Evolutionary conservation across 2,797 vertebrate species (phyloP).

Genomic region (Eulemur albifrons): DNA sequence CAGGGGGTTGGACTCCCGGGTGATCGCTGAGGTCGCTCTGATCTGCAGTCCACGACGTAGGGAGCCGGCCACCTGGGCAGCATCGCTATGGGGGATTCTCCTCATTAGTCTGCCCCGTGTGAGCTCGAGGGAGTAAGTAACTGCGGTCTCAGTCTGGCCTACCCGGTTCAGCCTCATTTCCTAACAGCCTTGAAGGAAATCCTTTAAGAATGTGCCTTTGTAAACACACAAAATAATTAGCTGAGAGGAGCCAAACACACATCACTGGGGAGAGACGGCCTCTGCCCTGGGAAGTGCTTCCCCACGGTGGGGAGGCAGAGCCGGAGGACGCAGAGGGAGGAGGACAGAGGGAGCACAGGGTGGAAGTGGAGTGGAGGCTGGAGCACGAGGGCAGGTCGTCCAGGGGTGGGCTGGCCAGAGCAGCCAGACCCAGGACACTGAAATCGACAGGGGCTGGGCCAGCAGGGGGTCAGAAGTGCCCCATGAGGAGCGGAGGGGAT

Average conservation of each 20-base stretch:
- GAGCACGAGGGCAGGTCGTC: rapidly evolving
- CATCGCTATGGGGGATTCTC: rapidly evolving
- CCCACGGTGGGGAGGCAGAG: too few species aligned
- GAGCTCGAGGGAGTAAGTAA: background rate
- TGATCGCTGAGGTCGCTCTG: background rate
- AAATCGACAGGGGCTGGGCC: background rate
- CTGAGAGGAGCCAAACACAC: background rate
- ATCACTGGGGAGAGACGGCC: background rate
- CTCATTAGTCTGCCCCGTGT: rapidly evolving
- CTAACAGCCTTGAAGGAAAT: background rate
- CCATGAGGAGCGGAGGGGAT: rapidly evolving
- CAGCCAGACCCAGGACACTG: rapidly evolving
- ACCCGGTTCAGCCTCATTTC: background rate
- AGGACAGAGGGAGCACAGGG: background rate
- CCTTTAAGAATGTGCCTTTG: background rate
- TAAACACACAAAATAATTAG: too few species aligned
- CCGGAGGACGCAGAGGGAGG: background rate
- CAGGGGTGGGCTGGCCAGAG: rapidly evolving
- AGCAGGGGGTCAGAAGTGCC: background rate
- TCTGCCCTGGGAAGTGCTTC: background rate
- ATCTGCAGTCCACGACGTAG: background rate
- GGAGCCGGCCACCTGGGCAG: rapidly evolving
- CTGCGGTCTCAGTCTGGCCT: rapidly evolving
- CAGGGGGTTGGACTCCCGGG: background rate
- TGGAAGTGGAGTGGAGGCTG: rapidly evolving